Evolutionary conservation across 92 coral and sea anemone species (phyloP), one percentile per base, ranked within the genome.

Genomic region (Scolanthus callimorphus): DNA sequence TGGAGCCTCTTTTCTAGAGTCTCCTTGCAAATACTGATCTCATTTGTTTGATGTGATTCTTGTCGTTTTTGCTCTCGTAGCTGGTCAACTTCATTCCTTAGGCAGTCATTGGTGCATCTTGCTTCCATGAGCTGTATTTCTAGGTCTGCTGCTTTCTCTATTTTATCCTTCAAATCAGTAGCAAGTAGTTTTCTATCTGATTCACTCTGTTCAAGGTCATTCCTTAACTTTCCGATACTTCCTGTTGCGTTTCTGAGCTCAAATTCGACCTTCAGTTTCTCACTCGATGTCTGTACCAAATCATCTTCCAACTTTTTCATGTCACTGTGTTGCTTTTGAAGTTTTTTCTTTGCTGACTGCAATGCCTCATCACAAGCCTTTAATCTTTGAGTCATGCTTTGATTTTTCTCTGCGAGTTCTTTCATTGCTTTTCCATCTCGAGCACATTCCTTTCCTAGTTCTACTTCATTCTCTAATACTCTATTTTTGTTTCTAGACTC

Each of bases 61-160:
- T 77, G 78, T 34, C 90, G 48, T 49, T 78, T 79, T 59, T 77
- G 80, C 29, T 87, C 88, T 26, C 73, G 82, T 27, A 78, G 62
- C 10, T 66, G 60, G 45, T 77, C 80, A 15, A 87, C 48, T 62
- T 87, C 90, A 11, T 49, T 67, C 63, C 76, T 71, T 34, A 87
- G 73, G 20, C 85, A 78, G 39, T 87, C 90, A 63, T 80, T 82
- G 8, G 85, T 56, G 45, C 95, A 87, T 53, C 81, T 55, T 49
- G 82, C 61, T 55, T 87, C 95, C 85, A 87, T 68, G 19, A 87
- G 78, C 31, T 79, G 89, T 37, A 87, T 83, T 50, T 87, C 90
- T 20, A 87, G 58, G 70, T 76, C 82, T 24, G 95, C 82, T 45
- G 82, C 63, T 60, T 60, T 47, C 57, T 82, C 89, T 19, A 87